These are phyloP conservation scores for Crossocerus cetratus DNA, from an alignment of 2,888 invertebrate species.

Conservation along the genomic window DNA sequence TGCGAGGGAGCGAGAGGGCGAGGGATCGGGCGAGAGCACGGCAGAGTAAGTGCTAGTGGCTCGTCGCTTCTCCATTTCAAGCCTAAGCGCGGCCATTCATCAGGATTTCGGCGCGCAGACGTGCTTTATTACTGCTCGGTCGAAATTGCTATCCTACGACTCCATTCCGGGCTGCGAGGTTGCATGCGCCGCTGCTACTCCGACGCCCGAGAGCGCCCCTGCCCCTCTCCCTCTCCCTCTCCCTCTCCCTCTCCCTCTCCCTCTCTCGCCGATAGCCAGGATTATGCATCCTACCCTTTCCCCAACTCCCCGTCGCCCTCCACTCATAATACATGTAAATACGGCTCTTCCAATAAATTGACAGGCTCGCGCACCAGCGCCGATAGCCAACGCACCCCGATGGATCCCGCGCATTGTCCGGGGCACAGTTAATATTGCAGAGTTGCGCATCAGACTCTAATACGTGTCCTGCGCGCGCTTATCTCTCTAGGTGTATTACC, in stretches of 20 bases:
- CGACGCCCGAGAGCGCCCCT: conserved; percentile 30
- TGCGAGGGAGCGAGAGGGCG: conserved; percentile 42
- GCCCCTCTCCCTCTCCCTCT: conserved; percentile 8
- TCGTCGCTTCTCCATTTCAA: conserved; percentile 77
- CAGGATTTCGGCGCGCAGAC: conserved; percentile 77
- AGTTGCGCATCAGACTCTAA: conserved; percentile 58
- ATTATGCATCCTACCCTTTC: conserved; percentile 75
- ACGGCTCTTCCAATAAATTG: background rate
- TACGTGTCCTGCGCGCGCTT: conserved; percentile 38
- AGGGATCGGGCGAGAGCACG: conserved; percentile 45
- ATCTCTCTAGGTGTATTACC: conserved; percentile 68
- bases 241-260: conserved; percentile 29
- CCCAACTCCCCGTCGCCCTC: conserved; percentile 30
- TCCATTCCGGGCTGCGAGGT: conserved; percentile 73
- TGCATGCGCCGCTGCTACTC: conserved; percentile 57
- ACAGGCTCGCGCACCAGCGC: no score
- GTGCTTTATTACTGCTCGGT: conserved; percentile 77
- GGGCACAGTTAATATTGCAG: conserved; percentile 48
- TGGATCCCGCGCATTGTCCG: conserved; percentile 7
- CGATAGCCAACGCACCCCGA: no score
- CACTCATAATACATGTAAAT: conserved; percentile 32
- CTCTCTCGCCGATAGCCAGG: conserved; percentile 35
- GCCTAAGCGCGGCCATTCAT: conserved; percentile 77
- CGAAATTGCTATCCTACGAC: conserved; percentile 78
- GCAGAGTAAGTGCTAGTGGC: conserved; percentile 72